Evolutionary conservation across 2,888 invertebrate genomes (phyloP), one percentile per base, ranked within the genome.

Genomic region (Campoplex capitator): DNA sequence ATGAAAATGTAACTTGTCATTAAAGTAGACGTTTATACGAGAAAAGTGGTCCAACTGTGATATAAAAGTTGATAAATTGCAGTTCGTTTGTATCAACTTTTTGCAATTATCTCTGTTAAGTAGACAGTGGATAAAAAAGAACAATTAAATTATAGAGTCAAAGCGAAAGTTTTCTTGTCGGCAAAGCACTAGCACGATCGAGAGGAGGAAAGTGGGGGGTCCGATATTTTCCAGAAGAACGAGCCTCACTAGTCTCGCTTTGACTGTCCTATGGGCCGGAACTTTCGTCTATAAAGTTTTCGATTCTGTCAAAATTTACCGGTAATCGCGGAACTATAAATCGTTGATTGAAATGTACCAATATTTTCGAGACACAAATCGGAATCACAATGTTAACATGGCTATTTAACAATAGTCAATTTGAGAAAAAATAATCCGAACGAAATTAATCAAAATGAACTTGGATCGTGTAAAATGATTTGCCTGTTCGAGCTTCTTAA

Each of bases 61-160:
- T 32, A 62, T 13, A 62, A 62, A 16, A 32, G 62, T 62, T 62
- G 62, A 32, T 16, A 32, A 62, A 62, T 62, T 32, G 23, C 6
- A 62, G 62, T 62, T 32, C 32, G 62, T 62, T 32, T 32, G 32
- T 51, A 32, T 62, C 4, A 62, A 62, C 62, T 62, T 62, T 62
- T 62, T 32, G 7, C 16, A 13, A 16, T 62, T 32, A 62, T 62
- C 62, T 62, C 32, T 8, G 32, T 16, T 62, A 62, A 16, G 62
- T 16, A 16, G 16, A 62, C 62, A 13, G 7, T 62, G 16, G 32
- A 28, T 32, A 7, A 32, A 7, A 62, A 32, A 32, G 62, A 62
- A 62, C 62, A 62, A 62, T 62, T 62, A 62, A 62, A 62, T 62
- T 62, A 28, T 62, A 62, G 62, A 62, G 62, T 62, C 62, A 62